These are phyloP conservation scores for Polymixis flavicincta DNA, from an alignment of 2,888 invertebrate species.

Conservation along the genomic window DNA sequence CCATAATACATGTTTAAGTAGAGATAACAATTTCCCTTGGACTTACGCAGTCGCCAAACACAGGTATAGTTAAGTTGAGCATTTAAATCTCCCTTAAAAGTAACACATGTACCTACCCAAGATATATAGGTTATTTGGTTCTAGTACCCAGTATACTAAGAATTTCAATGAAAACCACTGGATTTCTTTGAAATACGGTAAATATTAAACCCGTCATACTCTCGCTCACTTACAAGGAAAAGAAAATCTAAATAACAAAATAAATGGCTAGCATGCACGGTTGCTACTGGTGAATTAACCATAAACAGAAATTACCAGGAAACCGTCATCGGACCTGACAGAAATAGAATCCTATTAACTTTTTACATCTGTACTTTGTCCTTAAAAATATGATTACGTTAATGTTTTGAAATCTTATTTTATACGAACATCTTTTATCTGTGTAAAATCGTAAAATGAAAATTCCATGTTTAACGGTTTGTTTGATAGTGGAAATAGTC, in stretches of 20 bases:
- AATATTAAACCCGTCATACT: slow-evolving; percentile 24
- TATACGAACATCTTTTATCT: not conserved
- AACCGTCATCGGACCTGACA: not conserved
- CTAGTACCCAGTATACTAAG: not conserved
- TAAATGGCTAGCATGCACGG: slow-evolving; percentile 6
- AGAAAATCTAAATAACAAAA: slow-evolving; percentile 49
- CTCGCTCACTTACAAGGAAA: slow-evolving; percentile 34
- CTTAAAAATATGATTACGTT: slow-evolving; percentile 13
- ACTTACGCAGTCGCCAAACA: not conserved
- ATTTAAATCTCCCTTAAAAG: too few species aligned
- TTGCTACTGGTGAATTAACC: slow-evolving; percentile 34
- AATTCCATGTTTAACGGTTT: not conserved
- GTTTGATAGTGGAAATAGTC: not conserved
- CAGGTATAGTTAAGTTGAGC: not conserved
- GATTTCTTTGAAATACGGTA: slow-evolving; percentile 19
- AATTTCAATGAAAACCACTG: slow-evolving; percentile 6
- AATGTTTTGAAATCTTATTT: slow-evolving; percentile 1
- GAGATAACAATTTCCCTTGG: not conserved
- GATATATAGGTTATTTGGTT: too few species aligned
- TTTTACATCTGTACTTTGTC: slow-evolving; percentile 8
- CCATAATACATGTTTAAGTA: not conserved
- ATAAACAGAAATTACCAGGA: slow-evolving; percentile 28
- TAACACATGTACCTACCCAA: too few species aligned
- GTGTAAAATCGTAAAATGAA: not conserved
- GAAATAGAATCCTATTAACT: slow-evolving; percentile 37